phyloP scores from a whole-genome alignment of 2,113 vertebrate genomes.

The Ifrita kowaldi region DNA sequence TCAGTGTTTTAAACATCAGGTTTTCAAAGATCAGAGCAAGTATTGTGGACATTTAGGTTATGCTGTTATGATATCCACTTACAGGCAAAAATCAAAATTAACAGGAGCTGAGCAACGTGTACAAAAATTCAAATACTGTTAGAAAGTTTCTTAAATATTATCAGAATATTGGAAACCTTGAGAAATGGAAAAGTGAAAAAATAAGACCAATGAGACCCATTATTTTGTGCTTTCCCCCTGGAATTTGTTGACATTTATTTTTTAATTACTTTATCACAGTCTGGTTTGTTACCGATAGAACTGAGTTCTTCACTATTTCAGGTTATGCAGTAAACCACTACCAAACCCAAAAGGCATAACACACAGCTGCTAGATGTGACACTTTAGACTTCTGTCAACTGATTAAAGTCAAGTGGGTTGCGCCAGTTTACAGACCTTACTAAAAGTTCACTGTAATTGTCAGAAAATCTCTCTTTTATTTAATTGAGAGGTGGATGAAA shows the following conservation, averaged over 20 bases:
- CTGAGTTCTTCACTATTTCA: neutral
- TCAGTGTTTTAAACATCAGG: neutral
- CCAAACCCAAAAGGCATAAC: neutral
- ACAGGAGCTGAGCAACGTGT: accelerated
- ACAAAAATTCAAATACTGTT: neutral
- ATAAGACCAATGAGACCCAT: neutral
- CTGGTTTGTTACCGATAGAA: neutral
- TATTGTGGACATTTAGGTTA: neutral
- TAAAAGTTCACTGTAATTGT: neutral
- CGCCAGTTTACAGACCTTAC: neutral
- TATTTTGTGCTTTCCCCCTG: neutral
- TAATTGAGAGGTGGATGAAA: neutral
- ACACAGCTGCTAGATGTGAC: neutral
- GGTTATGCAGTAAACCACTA: neutral
- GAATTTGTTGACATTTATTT: neutral
- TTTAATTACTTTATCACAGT: neutral
- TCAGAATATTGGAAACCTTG: neutral
- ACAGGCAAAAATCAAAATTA: neutral
- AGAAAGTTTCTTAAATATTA: neutral
- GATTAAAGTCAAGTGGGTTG: neutral
- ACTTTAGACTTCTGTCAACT: neutral
- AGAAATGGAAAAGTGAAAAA: neutral
- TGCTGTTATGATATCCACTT: neutral
- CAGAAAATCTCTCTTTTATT: neutral
- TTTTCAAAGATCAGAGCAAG: neutral